phyloP scores from a whole-genome alignment of 2,888 invertebrate species.

The Melolontha melolontha region DNA sequence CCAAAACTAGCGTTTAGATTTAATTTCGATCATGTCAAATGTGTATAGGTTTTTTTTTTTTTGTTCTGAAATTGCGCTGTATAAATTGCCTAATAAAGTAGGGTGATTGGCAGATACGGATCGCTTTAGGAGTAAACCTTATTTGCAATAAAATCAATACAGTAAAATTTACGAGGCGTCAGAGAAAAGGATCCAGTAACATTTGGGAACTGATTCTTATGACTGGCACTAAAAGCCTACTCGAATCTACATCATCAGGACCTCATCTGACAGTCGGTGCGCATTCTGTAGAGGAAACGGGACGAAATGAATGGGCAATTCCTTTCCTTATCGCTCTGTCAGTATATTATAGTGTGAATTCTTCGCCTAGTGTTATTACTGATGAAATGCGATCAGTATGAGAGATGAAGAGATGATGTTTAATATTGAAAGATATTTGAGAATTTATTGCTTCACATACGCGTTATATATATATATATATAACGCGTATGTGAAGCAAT shows the following conservation, averaged over 20 bases:
- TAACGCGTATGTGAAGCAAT: no score
- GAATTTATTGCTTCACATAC: slow-evolving; percentile 12
- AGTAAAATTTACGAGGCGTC: slow-evolving; percentile 62
- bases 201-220: slow-evolving; percentile 57
- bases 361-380: slow-evolving; percentile 33
- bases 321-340: slow-evolving; percentile 46
- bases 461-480: no score
- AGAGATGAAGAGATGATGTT: slow-evolving; percentile 11
- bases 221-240: slow-evolving; percentile 56
- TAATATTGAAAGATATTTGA: slow-evolving; percentile 21
- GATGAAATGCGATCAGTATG: slow-evolving; percentile 34
- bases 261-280: slow-evolving; percentile 54
- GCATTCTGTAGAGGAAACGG: slow-evolving; percentile 53
- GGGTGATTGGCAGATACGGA: slow-evolving; percentile 55
- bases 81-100: slow-evolving; percentile 52
- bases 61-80: not conserved
- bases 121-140: slow-evolving; percentile 57
- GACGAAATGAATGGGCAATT: slow-evolving; percentile 53
- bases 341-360: slow-evolving; percentile 40
- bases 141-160: slow-evolving; percentile 63
- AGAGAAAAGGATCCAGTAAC: slow-evolving; percentile 53
- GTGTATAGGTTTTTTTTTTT: no score
- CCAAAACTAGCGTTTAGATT: no score
- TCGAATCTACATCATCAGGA: slow-evolving; percentile 55
- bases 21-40: no score